Evolutionary conservation across 2,797 vertebrate genomes (phyloP).

Genomic region (Neolamprologus multifasciatus): DNA sequence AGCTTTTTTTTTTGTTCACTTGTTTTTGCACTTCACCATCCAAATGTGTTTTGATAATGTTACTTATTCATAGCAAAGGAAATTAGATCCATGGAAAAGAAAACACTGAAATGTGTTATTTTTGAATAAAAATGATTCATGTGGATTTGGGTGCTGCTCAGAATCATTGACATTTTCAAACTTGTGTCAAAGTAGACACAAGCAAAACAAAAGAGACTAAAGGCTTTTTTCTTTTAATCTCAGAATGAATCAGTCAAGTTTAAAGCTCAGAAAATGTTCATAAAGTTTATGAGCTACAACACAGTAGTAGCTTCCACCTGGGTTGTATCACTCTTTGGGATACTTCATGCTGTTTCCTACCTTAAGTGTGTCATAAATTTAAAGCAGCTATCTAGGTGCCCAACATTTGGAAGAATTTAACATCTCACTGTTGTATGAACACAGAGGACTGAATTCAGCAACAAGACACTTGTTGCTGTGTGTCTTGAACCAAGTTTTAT

Average conservation of each 20-base stretch:
- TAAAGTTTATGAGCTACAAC: neutral
- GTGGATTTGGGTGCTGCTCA: constrained; percentile 19
- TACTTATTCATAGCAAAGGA: constrained; percentile 5
- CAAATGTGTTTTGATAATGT: neutral
- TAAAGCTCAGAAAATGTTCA: neutral
- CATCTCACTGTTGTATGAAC: neutral
- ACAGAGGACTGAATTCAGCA: neutral
- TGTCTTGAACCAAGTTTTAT: neutral
- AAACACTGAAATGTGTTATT: neutral
- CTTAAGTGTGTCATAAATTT: constrained; percentile 9
- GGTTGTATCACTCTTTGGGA: neutral
- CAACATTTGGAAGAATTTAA: neutral
- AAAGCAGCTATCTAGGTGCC: neutral
- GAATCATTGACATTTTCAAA: neutral
- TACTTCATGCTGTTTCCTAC: neutral
- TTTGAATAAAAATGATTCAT: constrained; percentile 17
- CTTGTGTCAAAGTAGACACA: neutral
- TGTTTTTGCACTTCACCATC: neutral
- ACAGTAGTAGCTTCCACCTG: neutral
- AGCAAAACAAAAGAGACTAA: neutral
- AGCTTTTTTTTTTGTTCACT: neutral
- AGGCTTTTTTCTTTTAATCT: neutral
- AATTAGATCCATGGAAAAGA: constrained; percentile 17
- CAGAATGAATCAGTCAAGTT: neutral
- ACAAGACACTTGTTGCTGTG: neutral